phyloP scores from a whole-genome alignment of 2,113 vertebrate species.

The Campylorhamphus procurvoides region DNA sequence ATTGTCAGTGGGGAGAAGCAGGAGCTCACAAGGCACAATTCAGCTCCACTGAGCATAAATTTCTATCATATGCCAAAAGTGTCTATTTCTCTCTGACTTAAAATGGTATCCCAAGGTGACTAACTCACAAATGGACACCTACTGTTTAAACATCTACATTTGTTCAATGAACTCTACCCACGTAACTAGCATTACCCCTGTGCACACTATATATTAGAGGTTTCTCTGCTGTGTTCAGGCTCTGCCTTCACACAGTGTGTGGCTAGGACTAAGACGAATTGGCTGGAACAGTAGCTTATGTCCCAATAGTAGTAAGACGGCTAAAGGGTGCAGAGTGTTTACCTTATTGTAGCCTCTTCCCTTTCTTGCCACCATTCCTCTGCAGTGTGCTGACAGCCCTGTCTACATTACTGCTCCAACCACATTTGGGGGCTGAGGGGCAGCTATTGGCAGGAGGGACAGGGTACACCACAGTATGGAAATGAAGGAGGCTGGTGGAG shows the following conservation, averaged over 20 bases:
- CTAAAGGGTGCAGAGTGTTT: not conserved
- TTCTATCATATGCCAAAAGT: not conserved
- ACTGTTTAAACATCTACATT: not conserved
- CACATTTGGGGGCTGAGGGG: not conserved
- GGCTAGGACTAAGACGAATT: not conserved
- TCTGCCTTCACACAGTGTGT: not conserved
- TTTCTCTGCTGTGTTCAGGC: not conserved
- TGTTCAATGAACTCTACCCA: not conserved
- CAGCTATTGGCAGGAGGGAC: fast-evolving
- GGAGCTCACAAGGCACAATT: not conserved
- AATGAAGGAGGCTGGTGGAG: not conserved
- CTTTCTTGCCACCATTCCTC: not conserved
- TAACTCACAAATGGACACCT: not conserved
- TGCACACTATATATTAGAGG: not conserved
- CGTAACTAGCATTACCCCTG: not conserved
- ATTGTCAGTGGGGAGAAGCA: not conserved
- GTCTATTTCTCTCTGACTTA: not conserved
- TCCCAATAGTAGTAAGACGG: not conserved
- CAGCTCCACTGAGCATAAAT: constrained; percentile 28
- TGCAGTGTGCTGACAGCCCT: not conserved
- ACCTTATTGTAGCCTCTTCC: not conserved
- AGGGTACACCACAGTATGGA: not conserved
- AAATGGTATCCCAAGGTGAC: not conserved
- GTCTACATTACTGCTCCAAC: not conserved
- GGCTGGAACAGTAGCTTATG: not conserved